phyloP scores from a whole-genome alignment of 2,797 vertebrate genomes.

The Oryzias dopingdopingensis region DNA sequence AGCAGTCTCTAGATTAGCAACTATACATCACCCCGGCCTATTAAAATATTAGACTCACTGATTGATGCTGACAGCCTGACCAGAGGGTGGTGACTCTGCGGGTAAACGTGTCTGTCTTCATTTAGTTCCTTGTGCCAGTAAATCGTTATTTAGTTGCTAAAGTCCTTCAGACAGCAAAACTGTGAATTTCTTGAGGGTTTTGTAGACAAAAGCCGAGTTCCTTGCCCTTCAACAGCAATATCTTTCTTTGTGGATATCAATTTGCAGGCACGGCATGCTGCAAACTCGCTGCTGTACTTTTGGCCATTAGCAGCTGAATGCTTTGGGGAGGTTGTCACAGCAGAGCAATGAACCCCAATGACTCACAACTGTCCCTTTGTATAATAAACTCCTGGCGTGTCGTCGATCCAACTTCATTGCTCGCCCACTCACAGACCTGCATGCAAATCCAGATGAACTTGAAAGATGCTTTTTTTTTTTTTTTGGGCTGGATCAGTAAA shows the following conservation, averaged over 20 bases:
- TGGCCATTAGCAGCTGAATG: slow-evolving; percentile 4
- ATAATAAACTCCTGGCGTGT: slow-evolving; percentile 54
- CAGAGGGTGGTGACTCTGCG: slow-evolving; percentile 53
- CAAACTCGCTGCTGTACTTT: slow-evolving; percentile 13
- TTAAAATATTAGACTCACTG: slow-evolving; percentile 80
- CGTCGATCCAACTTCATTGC: slow-evolving; percentile 3
- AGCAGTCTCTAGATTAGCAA: slow-evolving; percentile 85
- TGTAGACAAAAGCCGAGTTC: slow-evolving; percentile 5
- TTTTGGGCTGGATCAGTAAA: slow-evolving; percentile 78
- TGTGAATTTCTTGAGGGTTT: slow-evolving; percentile 27
- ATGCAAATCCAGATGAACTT: slow-evolving; percentile 66
- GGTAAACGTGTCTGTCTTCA: slow-evolving; percentile 59
- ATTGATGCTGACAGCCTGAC: slow-evolving; percentile 82
- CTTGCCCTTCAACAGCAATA: neutral
- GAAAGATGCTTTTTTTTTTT: slow-evolving; percentile 44
- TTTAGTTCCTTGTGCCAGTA: slow-evolving; percentile 26
- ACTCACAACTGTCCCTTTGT: slow-evolving; percentile 74
- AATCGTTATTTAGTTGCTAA: slow-evolving; percentile 16
- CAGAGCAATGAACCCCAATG: slow-evolving; percentile 48
- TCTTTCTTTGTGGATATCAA: slow-evolving; percentile 13
- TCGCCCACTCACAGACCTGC: slow-evolving; percentile 33
- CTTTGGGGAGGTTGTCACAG: neutral
- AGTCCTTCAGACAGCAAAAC: slow-evolving; percentile 14
- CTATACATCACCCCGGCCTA: slow-evolving; percentile 83
- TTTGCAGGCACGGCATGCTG: slow-evolving; percentile 7